phyloP scores from a whole-genome alignment of 1,140 invertebrate genomes.

The Neotoxoptera formosana region DNA sequence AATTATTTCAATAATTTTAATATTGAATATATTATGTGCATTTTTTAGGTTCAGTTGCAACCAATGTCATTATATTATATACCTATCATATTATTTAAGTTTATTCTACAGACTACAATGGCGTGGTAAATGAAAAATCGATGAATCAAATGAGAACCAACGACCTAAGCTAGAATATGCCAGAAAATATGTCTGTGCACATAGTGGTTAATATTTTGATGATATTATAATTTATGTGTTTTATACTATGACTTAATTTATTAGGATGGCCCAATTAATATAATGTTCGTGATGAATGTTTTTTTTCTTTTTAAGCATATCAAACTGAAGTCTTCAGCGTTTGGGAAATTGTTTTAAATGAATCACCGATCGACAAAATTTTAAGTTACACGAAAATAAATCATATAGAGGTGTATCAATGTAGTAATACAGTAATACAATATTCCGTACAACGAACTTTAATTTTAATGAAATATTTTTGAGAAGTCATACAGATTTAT shows the following conservation, averaged over 20 bases:
- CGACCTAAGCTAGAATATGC: not conserved
- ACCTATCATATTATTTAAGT: not conserved
- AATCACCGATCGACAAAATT: not conserved
- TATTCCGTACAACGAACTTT: not conserved
- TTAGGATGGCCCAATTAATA: not conserved
- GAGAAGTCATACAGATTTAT: not conserved
- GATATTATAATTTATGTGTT: not conserved
- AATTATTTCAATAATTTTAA: not conserved
- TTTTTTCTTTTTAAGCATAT: not conserved
- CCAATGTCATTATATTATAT: not conserved
- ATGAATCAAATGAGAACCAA: not conserved
- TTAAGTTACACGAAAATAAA: not conserved
- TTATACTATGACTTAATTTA: not conserved
- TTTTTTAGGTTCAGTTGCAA: not conserved
- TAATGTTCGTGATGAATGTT: not conserved
- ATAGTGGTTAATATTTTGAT: not conserved
- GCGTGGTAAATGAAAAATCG: not conserved
- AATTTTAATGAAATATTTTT: not conserved
- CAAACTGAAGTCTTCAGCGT: not conserved
- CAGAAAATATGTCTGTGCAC: not conserved
- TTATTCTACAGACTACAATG: too few relatives aligned
- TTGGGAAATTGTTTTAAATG: not conserved
- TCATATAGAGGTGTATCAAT: not conserved
- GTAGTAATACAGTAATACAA: not conserved
- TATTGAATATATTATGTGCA: not conserved